Evolutionary conservation across 2,797 vertebrate genomes (phyloP).

Genomic region (Periophthalmus magnuspinnatus): DNA sequence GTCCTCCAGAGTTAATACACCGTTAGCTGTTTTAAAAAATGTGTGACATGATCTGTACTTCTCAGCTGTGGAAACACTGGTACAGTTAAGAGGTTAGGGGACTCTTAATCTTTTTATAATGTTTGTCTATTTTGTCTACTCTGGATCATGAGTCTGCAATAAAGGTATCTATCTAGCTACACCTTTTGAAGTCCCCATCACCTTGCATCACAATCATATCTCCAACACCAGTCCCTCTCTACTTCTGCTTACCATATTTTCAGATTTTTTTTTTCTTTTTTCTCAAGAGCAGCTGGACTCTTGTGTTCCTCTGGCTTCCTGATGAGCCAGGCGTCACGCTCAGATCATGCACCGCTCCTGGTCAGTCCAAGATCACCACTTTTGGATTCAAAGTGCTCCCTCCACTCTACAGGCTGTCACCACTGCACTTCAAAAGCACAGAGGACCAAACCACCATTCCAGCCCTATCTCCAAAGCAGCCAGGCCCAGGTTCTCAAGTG

Average conservation of each 20-base stretch:
- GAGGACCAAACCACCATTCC: constrained; percentile 29
- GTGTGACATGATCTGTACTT: too few species aligned
- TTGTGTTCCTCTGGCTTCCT: constrained; percentile 14
- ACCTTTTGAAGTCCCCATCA: neutral
- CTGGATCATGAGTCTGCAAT: too few species aligned
- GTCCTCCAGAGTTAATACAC: too few species aligned
- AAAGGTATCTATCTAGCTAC: neutral
- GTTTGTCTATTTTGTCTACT: too few species aligned
- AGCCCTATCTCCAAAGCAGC: constrained; percentile 18
- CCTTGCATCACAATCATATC: constrained; percentile 6
- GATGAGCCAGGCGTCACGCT: constrained; percentile 16
- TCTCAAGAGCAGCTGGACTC: constrained; percentile 23
- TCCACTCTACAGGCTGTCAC: constrained; percentile 16
- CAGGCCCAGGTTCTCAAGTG: neutral
- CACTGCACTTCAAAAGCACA: constrained; percentile 29
- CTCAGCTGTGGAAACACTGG: too few species aligned
- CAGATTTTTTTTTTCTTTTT: neutral
- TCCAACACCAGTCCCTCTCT: neutral
- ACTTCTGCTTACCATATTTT: constrained; percentile 8
- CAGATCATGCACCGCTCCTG: constrained; percentile 28
- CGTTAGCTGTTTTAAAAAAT: too few species aligned
- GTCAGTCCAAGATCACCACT: constrained; percentile 34
- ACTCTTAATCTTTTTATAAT: too few species aligned
- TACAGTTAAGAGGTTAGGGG: too few species aligned
- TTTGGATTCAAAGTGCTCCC: constrained; percentile 44